phyloP scores from a whole-genome alignment of 2,888 invertebrate genomes.

The Drepanosiphum platanoidis region DNA sequence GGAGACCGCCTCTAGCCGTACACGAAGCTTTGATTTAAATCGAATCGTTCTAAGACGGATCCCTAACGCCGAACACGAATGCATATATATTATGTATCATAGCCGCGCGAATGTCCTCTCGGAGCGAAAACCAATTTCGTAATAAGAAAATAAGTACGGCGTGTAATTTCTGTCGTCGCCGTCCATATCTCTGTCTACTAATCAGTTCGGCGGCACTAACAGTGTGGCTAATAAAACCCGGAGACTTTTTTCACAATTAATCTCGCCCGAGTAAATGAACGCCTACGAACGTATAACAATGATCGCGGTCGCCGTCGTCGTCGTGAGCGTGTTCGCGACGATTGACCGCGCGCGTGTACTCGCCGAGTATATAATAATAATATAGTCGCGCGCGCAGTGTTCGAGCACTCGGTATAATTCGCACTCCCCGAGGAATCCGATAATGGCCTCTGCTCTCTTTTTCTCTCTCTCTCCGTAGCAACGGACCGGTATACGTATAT shows the following conservation, averaged over 20 bases:
- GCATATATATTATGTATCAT: not conserved
- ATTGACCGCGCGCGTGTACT: not conserved
- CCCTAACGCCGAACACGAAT: not conserved
- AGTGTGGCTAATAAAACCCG: slow-evolving; percentile 23
- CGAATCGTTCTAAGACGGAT: slow-evolving; percentile 1
- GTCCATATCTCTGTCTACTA: not conserved
- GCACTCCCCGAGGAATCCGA: slow-evolving; percentile 36
- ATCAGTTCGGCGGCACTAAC: slow-evolving; percentile 18
- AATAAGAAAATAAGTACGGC: not conserved
- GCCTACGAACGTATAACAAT: slow-evolving; percentile 35
- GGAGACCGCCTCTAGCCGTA: not conserved
- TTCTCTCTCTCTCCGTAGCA: not conserved
- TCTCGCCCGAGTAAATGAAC: slow-evolving; percentile 43
- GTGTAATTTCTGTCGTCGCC: no score
- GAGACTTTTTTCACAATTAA: slow-evolving; percentile 38
- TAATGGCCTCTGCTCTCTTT: slow-evolving; percentile 1
- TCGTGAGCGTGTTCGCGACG: not conserved
- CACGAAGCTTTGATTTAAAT: slow-evolving; percentile 45
- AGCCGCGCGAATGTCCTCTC: not conserved
- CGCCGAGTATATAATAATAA: not conserved
- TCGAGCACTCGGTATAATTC: slow-evolving; percentile 27
- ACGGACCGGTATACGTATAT: not conserved
- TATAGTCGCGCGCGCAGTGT: not conserved
- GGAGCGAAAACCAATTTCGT: not conserved
- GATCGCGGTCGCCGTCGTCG: not conserved